Conservation (phyloP, 2,797 vertebrate species). For the Eremophila alpestris region DNA sequence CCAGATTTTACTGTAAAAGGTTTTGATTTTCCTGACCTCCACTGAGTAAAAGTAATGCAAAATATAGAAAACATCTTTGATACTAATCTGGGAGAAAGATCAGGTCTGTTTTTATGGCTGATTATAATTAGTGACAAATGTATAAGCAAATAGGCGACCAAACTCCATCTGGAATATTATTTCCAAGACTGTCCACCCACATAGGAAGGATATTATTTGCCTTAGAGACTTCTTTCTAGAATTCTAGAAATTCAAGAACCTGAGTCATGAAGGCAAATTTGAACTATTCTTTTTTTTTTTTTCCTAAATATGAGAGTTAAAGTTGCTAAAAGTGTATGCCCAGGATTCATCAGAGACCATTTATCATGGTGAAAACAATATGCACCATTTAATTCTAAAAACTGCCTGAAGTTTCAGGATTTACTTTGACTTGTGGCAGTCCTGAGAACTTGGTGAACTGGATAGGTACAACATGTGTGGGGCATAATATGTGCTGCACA, state of each 20-base stretch:
- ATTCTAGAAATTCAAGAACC: neutral
- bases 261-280: neutral
- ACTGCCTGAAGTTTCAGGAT: neutral
- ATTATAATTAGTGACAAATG: slow-evolving; percentile 41
- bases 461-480: too few relatives aligned
- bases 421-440: neutral
- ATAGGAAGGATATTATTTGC: slow-evolving; percentile 25
- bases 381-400: neutral
- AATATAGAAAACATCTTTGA: neutral
- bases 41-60: neutral
- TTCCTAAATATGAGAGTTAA: neutral
- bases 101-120: neutral
- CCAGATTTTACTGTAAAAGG: neutral
- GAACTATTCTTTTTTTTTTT: neutral
- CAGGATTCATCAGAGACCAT: neutral
- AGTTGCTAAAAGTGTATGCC: neutral
- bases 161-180: slow-evolving; percentile 53
- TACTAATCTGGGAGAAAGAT: neutral
- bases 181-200: slow-evolving; percentile 21
- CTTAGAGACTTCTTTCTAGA: slow-evolving; percentile 6
- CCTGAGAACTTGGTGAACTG: neutral
- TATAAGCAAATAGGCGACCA: neutral
- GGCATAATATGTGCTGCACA: neutral
- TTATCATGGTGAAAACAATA: neutral
- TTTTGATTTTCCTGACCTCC: neutral